Evolutionary conservation across 2,888 invertebrate species (phyloP), one percentile per base, ranked within the genome.

Genomic region (Myopa testacea): DNA sequence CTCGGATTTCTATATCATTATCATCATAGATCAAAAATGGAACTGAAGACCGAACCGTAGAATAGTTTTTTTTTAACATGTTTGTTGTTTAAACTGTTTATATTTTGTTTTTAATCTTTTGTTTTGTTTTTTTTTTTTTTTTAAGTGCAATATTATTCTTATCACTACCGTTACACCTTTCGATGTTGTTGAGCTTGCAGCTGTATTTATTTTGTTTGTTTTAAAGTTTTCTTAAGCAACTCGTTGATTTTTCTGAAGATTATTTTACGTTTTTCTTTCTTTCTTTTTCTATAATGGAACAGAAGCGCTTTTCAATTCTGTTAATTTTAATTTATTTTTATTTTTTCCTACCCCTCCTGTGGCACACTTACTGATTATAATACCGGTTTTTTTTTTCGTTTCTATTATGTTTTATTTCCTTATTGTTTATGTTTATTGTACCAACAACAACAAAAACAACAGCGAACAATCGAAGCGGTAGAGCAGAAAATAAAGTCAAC

Each of bases 401-500:
- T 3, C 12, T 62, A 10, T n/a, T n/a, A n/a, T n/a, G n/a, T n/a
- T 38, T 6, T 19, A 6, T 40, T 19, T n/a, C n/a, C n/a, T 58
- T 38, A 26, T 38, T 70, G n/a, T 8, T 52, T 34, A 12, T 62
- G 26, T 55, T 76, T 19, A n/a, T 72, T 72, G n/a, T 37, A 71
- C n/a, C 50, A 69, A 45, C 58, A 45, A 45, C 45, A 10, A 10
- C 45, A 45, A 6, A 45, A 45, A 45, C 45, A 6, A 45, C 45
- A 71, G 55, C n/a, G 8, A 71, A 71, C 73, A 78, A 69, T 78
- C 78, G 79, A 80, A 75, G 80, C 80, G 80, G 76, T 68, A 80
- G 80, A 65, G 80, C 80, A 79, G 81, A 78, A 82, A 82, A 81
- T 81, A 79, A 81, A 82, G 81, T 81, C 82, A 82, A 82, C 81